Evolutionary conservation across 1,140 invertebrate genomes (phyloP).

Genomic region (Drosophila ohnishii): DNA sequence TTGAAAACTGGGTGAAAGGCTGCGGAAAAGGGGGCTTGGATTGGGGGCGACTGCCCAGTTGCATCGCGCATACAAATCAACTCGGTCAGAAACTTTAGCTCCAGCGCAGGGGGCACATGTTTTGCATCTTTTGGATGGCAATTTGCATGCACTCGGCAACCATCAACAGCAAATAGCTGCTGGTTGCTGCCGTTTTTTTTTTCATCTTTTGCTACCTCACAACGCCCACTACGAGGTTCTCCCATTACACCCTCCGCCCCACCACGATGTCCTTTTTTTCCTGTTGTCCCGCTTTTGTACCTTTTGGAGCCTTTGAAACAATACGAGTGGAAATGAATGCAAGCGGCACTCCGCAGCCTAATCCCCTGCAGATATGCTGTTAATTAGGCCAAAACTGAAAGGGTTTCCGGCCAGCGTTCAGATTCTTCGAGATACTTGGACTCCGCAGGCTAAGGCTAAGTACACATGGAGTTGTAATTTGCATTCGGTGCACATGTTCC

Average conservation of each 20-base stretch:
- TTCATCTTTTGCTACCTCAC: constrained; percentile 17
- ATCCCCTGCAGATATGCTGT: constrained; percentile 58
- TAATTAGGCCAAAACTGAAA: constrained; percentile 56
- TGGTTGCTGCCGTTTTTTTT: constrained; percentile 20
- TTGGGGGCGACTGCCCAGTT: constrained; percentile 32
- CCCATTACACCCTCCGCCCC: background rate
- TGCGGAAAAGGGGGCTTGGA: background rate
- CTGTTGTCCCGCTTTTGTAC: constrained; percentile 39
- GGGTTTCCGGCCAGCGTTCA: constrained; percentile 8
- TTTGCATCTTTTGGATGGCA: constrained; percentile 78
- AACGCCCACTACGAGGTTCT: background rate
- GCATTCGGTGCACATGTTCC: constrained; percentile 1
- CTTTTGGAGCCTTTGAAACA: constrained; percentile 63
- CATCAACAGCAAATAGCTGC: constrained; percentile 80
- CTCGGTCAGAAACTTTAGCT: constrained; percentile 52
- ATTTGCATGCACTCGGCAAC: constrained; percentile 79
- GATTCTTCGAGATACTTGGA: constrained; percentile 35
- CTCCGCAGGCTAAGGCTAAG: constrained; percentile 19
- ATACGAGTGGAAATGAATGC: constrained; percentile 53
- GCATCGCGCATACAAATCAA: constrained; percentile 74
- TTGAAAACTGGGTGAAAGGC: background rate
- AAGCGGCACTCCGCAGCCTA: constrained; percentile 39
- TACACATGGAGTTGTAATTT: constrained; percentile 37
- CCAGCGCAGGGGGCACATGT: constrained; percentile 59
- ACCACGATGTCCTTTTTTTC: background rate